phyloP scores from a whole-genome alignment of 2,113 vertebrate genomes.

The Alouatta palliata region DNA sequence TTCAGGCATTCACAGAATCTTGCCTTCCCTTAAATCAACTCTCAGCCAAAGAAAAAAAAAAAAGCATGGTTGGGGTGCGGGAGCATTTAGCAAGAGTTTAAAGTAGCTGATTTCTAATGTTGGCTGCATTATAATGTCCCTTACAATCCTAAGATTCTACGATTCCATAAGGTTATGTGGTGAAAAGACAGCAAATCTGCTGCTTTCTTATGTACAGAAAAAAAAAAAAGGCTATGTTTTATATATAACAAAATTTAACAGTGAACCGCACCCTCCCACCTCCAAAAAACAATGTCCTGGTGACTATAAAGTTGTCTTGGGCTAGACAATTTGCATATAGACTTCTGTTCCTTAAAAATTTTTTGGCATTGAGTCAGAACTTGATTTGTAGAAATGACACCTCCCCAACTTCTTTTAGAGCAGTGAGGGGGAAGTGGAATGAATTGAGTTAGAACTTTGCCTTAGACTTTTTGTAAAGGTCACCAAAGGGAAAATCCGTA shows the following conservation, averaged over 20 bases:
- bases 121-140: background rate
- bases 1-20: background rate
- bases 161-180: background rate
- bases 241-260: background rate
- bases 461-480: slow-evolving; percentile 47
- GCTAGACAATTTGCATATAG: background rate
- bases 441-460: background rate
- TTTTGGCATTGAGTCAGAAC: background rate
- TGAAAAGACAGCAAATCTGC: background rate
- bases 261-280: accelerated
- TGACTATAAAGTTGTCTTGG: background rate
- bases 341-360: slow-evolving; percentile 39
- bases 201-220: background rate
- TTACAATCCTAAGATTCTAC: background rate
- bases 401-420: slow-evolving; percentile 40
- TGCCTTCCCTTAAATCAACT: slow-evolving; percentile 48
- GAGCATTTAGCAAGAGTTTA: background rate
- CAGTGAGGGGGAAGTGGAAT: background rate
- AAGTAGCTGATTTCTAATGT: background rate
- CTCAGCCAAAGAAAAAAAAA: background rate
- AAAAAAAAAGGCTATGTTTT: background rate
- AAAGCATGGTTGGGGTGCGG: accelerated
- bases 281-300: background rate
- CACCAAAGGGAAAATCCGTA: slow-evolving; percentile 47
- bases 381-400: slow-evolving; percentile 53